Conservation (phyloP, 2,888 invertebrate species). For the Pecten maximus region DNA sequence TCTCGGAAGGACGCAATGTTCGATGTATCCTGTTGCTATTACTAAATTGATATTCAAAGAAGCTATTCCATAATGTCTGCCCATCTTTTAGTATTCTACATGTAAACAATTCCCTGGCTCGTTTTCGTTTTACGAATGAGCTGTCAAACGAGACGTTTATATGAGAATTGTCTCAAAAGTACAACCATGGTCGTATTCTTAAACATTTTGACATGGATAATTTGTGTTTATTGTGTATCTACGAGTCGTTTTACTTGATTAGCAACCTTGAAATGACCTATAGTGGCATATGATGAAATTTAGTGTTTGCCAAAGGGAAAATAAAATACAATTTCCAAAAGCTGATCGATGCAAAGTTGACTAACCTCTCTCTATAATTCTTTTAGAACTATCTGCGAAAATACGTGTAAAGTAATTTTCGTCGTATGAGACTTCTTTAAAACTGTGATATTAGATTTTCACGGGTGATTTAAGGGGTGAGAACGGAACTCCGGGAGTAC, state of each 20-base stretch:
- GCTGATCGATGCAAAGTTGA: neutral
- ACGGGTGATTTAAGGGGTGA: neutral
- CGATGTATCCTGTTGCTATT: no score
- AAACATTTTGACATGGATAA: no score
- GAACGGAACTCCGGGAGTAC: neutral
- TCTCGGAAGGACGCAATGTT: no score
- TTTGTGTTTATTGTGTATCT: no score
- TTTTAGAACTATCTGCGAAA: neutral
- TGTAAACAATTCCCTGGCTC: no score
- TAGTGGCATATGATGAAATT: neutral
- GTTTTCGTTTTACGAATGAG: no score
- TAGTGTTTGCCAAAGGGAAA: neutral
- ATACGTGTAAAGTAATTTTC: neutral
- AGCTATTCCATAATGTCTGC: no score
- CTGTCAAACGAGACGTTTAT: no score
- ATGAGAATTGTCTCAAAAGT: no score
- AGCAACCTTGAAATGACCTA: neutral
- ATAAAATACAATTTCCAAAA: neutral
- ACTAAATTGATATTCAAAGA: no score
- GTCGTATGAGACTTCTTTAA: neutral
- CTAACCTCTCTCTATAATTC: neutral
- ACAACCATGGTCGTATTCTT: no score
- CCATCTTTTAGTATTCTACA: no score
- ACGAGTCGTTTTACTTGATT: neutral
- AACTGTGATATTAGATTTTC: neutral